These are phyloP conservation scores for Arctopsyche grandis DNA, from an alignment of 1,140 invertebrate genomes.

Conservation along the genomic window DNA sequence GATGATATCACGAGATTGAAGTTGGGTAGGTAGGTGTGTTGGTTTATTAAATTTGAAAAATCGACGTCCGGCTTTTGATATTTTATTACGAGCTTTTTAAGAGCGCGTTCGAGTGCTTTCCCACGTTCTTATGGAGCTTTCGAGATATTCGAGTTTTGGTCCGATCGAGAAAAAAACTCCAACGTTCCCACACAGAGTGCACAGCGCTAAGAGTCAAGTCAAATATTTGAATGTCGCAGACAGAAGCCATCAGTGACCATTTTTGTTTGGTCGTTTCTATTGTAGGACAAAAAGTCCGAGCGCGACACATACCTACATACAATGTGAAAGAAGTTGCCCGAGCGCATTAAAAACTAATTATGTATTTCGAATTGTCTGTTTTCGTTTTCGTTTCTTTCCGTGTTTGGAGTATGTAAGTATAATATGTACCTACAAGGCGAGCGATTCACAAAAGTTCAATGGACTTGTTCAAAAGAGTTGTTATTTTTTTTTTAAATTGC, in stretches of 20 bases:
- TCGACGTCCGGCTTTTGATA: background rate
- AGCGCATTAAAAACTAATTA: slow-evolving; percentile 8
- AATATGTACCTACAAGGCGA: too few species aligned
- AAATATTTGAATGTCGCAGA: slow-evolving; percentile 18
- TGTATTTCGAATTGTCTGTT: background rate
- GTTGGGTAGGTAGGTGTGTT: too few species aligned
- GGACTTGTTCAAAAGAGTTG: too few species aligned
- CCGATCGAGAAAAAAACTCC: background rate
- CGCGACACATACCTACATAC: background rate
- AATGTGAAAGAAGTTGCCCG: background rate
- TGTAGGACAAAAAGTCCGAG: background rate
- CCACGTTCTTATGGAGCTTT: background rate
- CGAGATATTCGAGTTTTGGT: background rate
- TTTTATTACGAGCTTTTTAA: slow-evolving; percentile 21
- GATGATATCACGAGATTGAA: too few species aligned
- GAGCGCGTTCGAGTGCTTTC: slow-evolving; percentile 5
- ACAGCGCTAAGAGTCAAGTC: slow-evolving; percentile 2
- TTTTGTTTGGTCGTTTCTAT: background rate
- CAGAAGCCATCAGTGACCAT: background rate
- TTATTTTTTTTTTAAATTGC: too few species aligned
- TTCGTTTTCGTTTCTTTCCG: background rate
- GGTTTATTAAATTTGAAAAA: too few species aligned
- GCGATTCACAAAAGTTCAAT: too few species aligned
- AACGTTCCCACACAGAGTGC: background rate
- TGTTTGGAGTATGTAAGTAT: too few species aligned